These are phyloP conservation scores for Centropus bengalensis DNA, from an alignment of 2,113 vertebrate species.

Conservation along the genomic window DNA sequence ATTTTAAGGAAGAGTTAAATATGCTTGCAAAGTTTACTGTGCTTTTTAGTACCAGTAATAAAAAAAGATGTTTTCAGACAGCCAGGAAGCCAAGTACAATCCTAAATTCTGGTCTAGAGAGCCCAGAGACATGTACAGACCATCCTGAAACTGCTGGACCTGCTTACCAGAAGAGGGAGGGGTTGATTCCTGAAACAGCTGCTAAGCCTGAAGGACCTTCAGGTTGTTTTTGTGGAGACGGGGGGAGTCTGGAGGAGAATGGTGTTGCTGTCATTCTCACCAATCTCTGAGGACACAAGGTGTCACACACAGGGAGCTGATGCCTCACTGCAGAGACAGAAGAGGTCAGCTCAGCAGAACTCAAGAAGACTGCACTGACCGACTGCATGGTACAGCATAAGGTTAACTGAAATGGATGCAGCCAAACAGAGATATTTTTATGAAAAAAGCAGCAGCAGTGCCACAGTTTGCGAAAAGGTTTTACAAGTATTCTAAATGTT, in stretches of 20 bases:
- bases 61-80: not conserved
- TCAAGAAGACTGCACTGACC: not conserved
- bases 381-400: fast-evolving
- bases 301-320: fast-evolving
- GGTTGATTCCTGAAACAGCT: not conserved
- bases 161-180: not conserved
- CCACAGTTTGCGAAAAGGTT: not conserved
- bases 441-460: not conserved
- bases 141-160: fast-evolving
- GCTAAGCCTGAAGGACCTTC: fast-evolving
- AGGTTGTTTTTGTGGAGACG: not conserved
- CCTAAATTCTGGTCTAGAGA: too few species aligned
- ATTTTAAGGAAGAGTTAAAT: not conserved
- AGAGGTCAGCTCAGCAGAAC: not conserved
- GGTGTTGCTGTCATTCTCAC: not conserved
- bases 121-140: not conserved
- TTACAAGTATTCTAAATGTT: not conserved
- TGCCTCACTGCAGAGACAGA: not conserved
- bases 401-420: fast-evolving
- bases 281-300: not conserved
- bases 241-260: not conserved
- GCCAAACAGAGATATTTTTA: not conserved
- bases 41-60: not conserved
- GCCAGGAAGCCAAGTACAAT: not conserved
- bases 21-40: not conserved